These are phyloP conservation scores for Pterophyllum scalare DNA, from an alignment of 2,113 vertebrate species.

Conservation along the genomic window DNA sequence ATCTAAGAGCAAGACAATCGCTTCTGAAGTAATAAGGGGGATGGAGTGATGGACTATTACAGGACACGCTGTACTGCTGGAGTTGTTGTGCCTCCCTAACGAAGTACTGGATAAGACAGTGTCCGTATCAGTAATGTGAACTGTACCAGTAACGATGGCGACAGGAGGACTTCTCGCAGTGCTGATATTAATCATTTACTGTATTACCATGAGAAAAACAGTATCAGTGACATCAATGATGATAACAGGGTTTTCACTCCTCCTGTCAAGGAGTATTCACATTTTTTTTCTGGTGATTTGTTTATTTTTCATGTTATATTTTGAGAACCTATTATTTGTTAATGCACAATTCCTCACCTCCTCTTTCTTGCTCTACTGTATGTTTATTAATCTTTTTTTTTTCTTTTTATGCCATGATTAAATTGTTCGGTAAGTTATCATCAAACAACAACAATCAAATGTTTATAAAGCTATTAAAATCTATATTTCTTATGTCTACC, in stretches of 20 bases:
- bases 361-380: constrained; percentile 51
- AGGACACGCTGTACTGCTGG: constrained; percentile 53
- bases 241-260: constrained; percentile 83
- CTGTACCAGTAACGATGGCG: constrained; percentile 51
- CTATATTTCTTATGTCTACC: constrained; percentile 89
- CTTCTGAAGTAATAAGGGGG: constrained; percentile 40
- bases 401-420: constrained; percentile 65
- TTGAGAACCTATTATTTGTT: constrained; percentile 67
- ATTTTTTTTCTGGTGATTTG: constrained; percentile 45
- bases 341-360: constrained; percentile 67
- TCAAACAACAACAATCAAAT: constrained; percentile 79
- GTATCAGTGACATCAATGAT: constrained; percentile 78
- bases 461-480: constrained; percentile 93
- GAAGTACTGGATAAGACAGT: constrained; percentile 50
- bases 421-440: constrained; percentile 78
- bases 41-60: constrained; percentile 29
- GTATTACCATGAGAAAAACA: constrained; percentile 76
- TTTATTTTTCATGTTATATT: constrained; percentile 73
- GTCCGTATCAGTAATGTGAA: constrained; percentile 72
- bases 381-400: constrained; percentile 56
- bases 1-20: constrained; percentile 66
- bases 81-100: constrained; percentile 69
- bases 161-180: constrained; percentile 63
- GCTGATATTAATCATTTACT: constrained; percentile 78
- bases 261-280: constrained; percentile 56